A percentile compares a stretch with the other conserved stretches of the same genome.
Evolutionary conservation across 2,888 invertebrate genomes (phyloP).

Genomic region (Lycaena phlaeas): DNA sequence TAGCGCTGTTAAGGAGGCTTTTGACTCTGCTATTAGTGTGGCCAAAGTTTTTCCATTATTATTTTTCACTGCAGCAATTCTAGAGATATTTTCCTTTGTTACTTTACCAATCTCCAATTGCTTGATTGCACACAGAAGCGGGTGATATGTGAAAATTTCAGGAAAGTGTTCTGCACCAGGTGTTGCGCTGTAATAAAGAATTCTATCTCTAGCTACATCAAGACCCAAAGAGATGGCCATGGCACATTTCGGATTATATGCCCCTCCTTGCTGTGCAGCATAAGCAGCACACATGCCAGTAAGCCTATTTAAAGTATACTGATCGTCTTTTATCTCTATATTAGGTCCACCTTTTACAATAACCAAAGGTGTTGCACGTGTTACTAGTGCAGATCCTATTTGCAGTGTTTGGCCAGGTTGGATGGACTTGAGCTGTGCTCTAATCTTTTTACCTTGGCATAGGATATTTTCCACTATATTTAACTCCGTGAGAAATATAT

Average conservation of each 20-base stretch:
- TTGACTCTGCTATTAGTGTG: not conserved
- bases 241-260: not conserved
- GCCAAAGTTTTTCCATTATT: not conserved
- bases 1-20: not conserved
- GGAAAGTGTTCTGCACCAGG: conserved; percentile 4
- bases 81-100: not conserved
- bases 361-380: no score
- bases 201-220: not conserved
- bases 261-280: not conserved
- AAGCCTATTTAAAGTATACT: conserved; percentile 4
- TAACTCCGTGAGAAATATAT: no score
- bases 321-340: not conserved
- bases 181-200: not conserved
- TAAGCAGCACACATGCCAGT: no score
- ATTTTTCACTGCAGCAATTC: conserved; percentile 1
- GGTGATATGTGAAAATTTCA: not conserved
- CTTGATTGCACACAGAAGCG: not conserved
- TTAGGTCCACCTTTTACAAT: conserved; percentile 1
- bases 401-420: no score
- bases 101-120: not conserved
- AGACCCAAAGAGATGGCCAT: conserved; percentile 1
- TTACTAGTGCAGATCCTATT: no score
- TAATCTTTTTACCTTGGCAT: no score
- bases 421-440: no score
- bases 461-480: no score